Evolutionary conservation across 30 jellyfish, hydroid and myxozoan genomes (phyloP), one percentile per base, ranked within the genome.

Genomic region (Phacellophora camtschatica): DNA sequence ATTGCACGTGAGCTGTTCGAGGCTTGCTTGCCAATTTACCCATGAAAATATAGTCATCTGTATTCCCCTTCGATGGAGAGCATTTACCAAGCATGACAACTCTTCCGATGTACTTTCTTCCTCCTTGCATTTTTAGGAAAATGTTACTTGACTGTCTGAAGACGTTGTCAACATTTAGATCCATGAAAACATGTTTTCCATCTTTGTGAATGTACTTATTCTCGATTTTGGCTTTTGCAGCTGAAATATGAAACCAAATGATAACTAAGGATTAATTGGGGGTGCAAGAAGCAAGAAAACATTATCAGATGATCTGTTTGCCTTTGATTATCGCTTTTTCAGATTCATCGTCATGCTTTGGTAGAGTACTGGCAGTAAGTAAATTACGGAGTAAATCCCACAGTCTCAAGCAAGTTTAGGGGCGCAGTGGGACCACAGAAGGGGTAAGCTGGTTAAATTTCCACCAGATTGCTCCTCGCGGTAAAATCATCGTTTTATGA

Each of bases 11-110:
- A 19, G 84, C 84, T 13, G 54, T 31, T 28, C 18, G 16, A 4
- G 56, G 28, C 13, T 28, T 34, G 4, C 35, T 18, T 13, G 7
- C 56, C 6, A 1, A 23, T 11, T 50, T 13, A 13, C 84, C 84
- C 1, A 71, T 31, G 50, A 71, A 71, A 13, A 71, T 6, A 20
- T 71, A 71, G 20, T 71, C 71, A 24, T 71, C 71, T 19, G 71
- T 71, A n/a, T n/a, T n/a, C 31, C 84, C 84, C 31, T 48, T 71
- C 5, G 84, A 71, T 42, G 84, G 84, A 0, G 84, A 71, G 67
- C 84, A 71, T 48, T 71, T 48, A 36, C 84, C 84, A 71, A 45
- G 55, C 84, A 71, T 71, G 28, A 15, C 30, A 16, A 48, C 84
- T 45, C 71, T 59, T 1, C 84, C 84, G 27, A 71, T 71, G 53